Evolutionary conservation across 2,113 vertebrate species (phyloP), one percentile per base, ranked within the genome.

Genomic region (Corythaixoides concolor): DNA sequence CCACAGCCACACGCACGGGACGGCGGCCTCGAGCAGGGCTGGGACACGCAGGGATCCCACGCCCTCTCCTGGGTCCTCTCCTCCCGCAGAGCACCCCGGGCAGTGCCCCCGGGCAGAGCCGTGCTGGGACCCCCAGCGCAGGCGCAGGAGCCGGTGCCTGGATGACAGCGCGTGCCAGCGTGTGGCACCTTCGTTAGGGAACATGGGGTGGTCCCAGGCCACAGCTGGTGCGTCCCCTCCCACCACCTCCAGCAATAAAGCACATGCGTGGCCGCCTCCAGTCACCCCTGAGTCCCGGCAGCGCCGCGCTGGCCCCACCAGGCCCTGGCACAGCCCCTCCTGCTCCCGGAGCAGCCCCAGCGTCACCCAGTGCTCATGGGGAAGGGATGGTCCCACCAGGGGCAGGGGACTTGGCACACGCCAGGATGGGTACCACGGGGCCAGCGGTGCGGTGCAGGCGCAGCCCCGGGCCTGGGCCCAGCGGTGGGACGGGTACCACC

Each of bases 361-460:
- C 56, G 73, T 39, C 3, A 1, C 41, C 16, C 13, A 0, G 1
- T 3, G 18, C 32, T 45, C 4, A 0, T 0, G 0, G 45, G 14
- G 14, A 28, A 82, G 60, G 59, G 33, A n/a, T 14, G 28, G 53
- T 67, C 6, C 4, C 3, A 3, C n/a, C 10, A 6, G 30, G 19
- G 73, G 39, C n/a, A 18, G 8, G 41, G 35, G 28, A 8, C 53
- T 69, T 50, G 63, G 66, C 17, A 0, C 45, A 6, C 2, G 1
- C 24, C 1, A 0, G 9, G 32, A 26, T 19, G 3, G 2, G 76
- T 68, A 39, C 63, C 59, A 28, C 0, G 0, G 81, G 43, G 23
- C 33, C 63, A 26, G 30, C 0, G 11, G 43, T 49, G n/a, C 1
- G 0, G 3, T 41, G 37, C 60, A 66, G 69, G 35, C 75, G 43